These are phyloP conservation scores for Eubasilissa regina DNA, from an alignment of 1,140 invertebrate species.

Conservation along the genomic window DNA sequence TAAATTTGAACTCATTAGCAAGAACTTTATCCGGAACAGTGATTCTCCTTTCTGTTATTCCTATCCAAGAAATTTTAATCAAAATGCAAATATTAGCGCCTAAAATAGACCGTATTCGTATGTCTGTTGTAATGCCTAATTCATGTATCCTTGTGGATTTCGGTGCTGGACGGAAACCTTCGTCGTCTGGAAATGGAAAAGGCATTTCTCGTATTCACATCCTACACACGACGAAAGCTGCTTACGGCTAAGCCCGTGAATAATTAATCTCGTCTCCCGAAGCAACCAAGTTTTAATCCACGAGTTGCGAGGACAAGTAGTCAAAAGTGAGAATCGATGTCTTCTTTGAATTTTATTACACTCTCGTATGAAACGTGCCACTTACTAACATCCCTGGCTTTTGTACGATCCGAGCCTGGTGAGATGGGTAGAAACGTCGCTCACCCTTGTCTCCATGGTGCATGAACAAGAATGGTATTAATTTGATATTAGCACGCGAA, in stretches of 20 bases:
- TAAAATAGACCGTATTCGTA: constrained; percentile 1
- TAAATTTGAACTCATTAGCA: too few species aligned
- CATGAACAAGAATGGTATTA: not conserved
- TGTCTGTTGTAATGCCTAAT: constrained; percentile 17
- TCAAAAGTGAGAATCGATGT: not conserved
- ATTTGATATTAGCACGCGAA: not conserved
- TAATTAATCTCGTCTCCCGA: constrained; percentile 52
- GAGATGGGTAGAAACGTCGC: not conserved
- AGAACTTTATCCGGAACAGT: too few species aligned
- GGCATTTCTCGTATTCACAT: constrained; percentile 49
- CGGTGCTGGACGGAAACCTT: constrained; percentile 7
- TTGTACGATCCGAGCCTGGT: not conserved
- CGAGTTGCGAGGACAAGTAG: not conserved
- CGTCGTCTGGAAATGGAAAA: constrained; percentile 37
- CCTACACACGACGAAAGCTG: constrained; percentile 50
- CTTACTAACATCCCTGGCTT: not conserved
- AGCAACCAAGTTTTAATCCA: constrained; percentile 18
- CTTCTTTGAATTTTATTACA: too few species aligned
- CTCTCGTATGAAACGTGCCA: too few species aligned
- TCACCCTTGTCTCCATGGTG: not conserved
- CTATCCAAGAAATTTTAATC: not conserved
- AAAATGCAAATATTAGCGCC: constrained; percentile 3
- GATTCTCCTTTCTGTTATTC: not conserved
- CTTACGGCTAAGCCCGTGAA: constrained; percentile 55
- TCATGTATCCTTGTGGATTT: constrained; percentile 2